Base-by-base conservation (phyloP, 2,113 vertebrate genomes). In the Ramphastos sulfuratus region DNA sequence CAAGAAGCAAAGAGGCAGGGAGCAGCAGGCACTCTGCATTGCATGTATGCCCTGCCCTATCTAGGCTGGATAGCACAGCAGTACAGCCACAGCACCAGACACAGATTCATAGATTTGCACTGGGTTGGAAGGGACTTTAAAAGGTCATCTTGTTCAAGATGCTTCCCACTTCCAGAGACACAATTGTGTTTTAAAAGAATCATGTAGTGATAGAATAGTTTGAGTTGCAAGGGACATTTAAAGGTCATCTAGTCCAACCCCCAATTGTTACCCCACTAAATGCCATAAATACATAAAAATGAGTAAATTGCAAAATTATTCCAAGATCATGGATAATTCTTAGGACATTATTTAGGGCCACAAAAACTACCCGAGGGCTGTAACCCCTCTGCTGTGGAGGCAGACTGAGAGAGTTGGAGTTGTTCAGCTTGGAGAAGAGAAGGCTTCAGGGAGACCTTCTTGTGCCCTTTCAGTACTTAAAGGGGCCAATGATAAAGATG, bases 21-120 rank as follows among this genome's bases (percentile, higher is more conserved):
- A 33, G 56, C 3, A 0, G 24, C 42, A 6, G 31, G 25, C 2
- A 0, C 28, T 46, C 17, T 37, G 30, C 10, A 0, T 44, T 3
- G 7, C 4, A 3, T 5, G 55, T 5, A 2, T 18, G 7, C 7
- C 8, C 3, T 21, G 35, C 7, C 19, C 10, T 25, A 0, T 11
- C 60, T 3, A 4, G 15, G 50, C 35, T 9, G 58, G n/a, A 7
- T 30, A 7, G 15, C 44, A 44, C 42, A 44, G 42, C 42, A 44
- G 42, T 14, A 44, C 2, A 12, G 28, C 28, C 7, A 2, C 37
- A 30, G 13, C 11, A 8, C 18, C 5, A 0, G 2, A 20, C 12
- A 5, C 11, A 7, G 58, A 21, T 48, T 46, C 46, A 50, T 9
- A 48, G 48, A 19, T 20, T 20, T 25, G 50, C 50, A 13, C 18